A percentile compares a stretch with the other conserved stretches of the same genome.
Evolutionary conservation across 2,113 vertebrate genomes (phyloP).

Genomic region (Lophotis ruficrista): DNA sequence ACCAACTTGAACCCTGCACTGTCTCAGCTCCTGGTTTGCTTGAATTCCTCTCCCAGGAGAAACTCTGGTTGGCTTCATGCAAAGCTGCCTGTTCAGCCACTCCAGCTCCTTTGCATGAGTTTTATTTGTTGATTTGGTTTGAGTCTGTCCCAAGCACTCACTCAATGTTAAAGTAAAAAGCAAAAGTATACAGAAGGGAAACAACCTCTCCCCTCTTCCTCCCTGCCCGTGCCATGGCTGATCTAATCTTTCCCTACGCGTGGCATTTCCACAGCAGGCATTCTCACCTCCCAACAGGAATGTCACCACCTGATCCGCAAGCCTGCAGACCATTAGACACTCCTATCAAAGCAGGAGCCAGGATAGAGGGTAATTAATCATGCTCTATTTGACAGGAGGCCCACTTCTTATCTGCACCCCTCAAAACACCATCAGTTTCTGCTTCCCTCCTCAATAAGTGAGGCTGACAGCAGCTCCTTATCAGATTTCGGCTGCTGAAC

Average conservation of each 20-base stretch:
- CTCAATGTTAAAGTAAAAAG: neutral
- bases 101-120: neutral
- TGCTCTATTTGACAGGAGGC: conserved; percentile 80
- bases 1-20: neutral
- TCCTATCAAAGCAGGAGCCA: conserved; percentile 72
- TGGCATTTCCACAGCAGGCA: neutral
- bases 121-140: neutral
- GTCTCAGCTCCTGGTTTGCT: neutral
- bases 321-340: conserved; percentile 73
- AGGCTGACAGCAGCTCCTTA: conserved; percentile 75
- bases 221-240: neutral
- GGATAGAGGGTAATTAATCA: conserved; percentile 88
- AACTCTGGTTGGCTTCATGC: neutral
- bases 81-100: neutral
- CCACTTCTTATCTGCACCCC: conserved; percentile 80
- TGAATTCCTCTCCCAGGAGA: neutral
- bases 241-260: neutral
- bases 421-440: conserved; percentile 54
- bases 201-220: neutral
- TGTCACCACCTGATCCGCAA: neutral
- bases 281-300: neutral
- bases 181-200: neutral
- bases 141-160: neutral
- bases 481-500: conserved; percentile 81
- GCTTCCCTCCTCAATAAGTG: conserved; percentile 58